A percentile compares a stretch with the other conserved stretches of the same genome.
These are phyloP conservation scores for Therioaphis trifolii DNA, from an alignment of 2,888 invertebrate species.

Conservation along the genomic window DNA sequence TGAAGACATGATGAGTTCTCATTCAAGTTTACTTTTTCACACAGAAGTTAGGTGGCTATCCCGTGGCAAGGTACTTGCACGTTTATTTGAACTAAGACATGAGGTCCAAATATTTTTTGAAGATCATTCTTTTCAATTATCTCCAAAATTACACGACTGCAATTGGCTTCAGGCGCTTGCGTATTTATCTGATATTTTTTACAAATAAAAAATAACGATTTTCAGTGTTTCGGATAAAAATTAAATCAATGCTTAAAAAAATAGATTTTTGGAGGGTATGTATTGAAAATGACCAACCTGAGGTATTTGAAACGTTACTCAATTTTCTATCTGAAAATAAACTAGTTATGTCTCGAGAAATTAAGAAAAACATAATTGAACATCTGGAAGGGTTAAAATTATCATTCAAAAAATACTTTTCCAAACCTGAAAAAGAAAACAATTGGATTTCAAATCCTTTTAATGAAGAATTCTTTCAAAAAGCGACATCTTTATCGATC, in stretches of 20 bases:
- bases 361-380: background rate
- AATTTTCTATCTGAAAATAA: constrained; percentile 5
- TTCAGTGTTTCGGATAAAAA: constrained; percentile 31
- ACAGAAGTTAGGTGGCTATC: constrained; percentile 42
- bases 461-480: no score
- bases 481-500: no score
- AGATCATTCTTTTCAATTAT: constrained; percentile 7
- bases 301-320: no score
- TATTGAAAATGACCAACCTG: no score
- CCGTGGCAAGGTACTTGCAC: constrained; percentile 36
- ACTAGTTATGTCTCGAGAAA: background rate
- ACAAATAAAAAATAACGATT: constrained; percentile 40
- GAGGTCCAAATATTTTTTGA: constrained; percentile 43
- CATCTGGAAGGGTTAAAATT: background rate
- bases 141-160: constrained; percentile 19
- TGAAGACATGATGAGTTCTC: constrained; percentile 57
- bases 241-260: background rate
- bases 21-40: constrained; percentile 24
- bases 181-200: constrained; percentile 51
- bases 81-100: constrained; percentile 45
- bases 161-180: constrained; percentile 26
- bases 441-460: no score
- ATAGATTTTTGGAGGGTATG: no score
- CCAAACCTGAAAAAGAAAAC: no score
- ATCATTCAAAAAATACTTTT: no score